A percentile compares a stretch with the other conserved stretches of the same genome.
These are phyloP conservation scores for Cephus nigrinus DNA, from an alignment of 2,888 invertebrate genomes.

Conservation along the genomic window DNA sequence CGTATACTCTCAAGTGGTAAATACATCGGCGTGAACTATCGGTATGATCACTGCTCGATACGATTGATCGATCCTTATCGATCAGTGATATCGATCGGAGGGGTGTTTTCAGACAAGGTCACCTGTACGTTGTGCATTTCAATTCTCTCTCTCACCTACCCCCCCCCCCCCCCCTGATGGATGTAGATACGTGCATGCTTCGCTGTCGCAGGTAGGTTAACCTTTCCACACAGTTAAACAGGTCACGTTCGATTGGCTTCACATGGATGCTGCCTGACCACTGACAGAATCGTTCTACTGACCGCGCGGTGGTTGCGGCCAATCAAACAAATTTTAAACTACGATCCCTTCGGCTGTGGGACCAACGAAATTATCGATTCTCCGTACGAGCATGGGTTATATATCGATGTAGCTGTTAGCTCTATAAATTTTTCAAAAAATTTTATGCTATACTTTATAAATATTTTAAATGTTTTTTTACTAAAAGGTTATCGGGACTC, in stretches of 20 bases:
- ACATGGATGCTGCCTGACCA: constrained; percentile 36
- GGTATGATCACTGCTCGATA: not conserved
- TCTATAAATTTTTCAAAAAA: not conserved
- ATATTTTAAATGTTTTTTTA: not conserved
- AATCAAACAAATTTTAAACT: not conserved
- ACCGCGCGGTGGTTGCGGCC: constrained; percentile 21
- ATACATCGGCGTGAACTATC: not conserved
- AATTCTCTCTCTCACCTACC: not conserved
- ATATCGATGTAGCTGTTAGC: not conserved
- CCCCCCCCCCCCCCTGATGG: not conserved
- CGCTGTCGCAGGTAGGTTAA: constrained; percentile 3
- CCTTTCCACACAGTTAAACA: constrained; percentile 6
- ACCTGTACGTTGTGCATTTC: not conserved
- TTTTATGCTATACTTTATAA: not conserved
- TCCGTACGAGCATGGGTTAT: not conserved
- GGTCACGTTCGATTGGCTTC: constrained; percentile 9
- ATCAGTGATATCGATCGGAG: not conserved
- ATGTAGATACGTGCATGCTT: not conserved
- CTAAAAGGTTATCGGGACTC: not conserved
- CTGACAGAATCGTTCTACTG: constrained; percentile 46
- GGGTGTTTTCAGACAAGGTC: not conserved
- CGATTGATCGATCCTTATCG: not conserved
- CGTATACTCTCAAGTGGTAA: not conserved
- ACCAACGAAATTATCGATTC: not conserved
- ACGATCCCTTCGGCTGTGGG: not conserved